These are phyloP conservation scores for Stylophora pistillata DNA, from an alignment of 64 coral and sea anemone genomes.

Conservation along the genomic window DNA sequence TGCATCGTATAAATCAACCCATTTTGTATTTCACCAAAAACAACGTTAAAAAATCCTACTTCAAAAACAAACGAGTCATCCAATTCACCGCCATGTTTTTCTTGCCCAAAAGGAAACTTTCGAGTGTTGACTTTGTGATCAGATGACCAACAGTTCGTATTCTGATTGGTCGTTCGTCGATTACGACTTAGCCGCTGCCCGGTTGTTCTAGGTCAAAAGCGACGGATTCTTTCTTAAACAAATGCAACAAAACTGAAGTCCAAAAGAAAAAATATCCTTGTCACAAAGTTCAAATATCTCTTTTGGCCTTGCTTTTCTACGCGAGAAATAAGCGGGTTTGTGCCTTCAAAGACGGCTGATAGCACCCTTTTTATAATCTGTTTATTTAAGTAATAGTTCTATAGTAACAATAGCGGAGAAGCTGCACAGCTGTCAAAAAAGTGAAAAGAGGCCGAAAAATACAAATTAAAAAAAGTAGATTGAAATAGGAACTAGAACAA, in stretches of 20 bases:
- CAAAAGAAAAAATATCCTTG: neutral
- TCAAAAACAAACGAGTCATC: slow-evolving; percentile 24
- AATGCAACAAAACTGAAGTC: neutral
- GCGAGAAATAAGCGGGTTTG: neutral
- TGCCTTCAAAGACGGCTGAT: neutral
- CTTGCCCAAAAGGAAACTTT: slow-evolving; percentile 9
- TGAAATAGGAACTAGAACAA: neutral
- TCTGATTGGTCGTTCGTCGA: slow-evolving; percentile 2
- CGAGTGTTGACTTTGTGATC: slow-evolving; percentile 39
- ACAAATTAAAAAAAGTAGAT: neutral
- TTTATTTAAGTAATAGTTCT: slow-evolving; percentile 11
- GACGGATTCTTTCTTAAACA: neutral
- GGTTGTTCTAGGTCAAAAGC: neutral
- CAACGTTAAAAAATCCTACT: slow-evolving; percentile 29
- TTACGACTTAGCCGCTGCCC: slow-evolving; percentile 4
- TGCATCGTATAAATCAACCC: slow-evolving; percentile 47
- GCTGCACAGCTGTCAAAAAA: slow-evolving; percentile 20
- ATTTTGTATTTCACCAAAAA: neutral
- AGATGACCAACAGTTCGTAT: slow-evolving; percentile 13
- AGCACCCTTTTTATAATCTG: slow-evolving; percentile 18
- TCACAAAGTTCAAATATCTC: neutral
- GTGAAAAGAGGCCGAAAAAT: neutral
- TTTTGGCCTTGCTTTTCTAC: neutral
- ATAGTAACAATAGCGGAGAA: neutral
- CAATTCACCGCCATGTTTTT: slow-evolving; percentile 45